Base-by-base conservation (phyloP, 2,797 vertebrate genomes). In the Pipistrellus kuhlii region DNA sequence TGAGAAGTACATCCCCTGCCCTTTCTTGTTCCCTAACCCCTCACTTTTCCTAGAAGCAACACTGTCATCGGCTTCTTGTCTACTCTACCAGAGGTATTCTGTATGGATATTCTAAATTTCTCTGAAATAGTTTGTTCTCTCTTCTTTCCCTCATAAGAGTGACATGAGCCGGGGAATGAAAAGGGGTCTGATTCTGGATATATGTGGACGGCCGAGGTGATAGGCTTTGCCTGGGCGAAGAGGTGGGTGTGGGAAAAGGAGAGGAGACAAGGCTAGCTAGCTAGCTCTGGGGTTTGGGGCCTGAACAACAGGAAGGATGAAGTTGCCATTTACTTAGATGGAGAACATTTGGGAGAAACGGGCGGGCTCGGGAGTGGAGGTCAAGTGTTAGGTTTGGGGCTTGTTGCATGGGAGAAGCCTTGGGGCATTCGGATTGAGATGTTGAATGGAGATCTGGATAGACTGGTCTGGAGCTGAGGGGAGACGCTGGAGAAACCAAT, bases 41-140 rank as follows among this genome's bases (percentile, higher is more conserved):
- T 84, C 23, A 8, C 2, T 59, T 23, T 38, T 55, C 72, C 75
- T 46, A 76, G 64, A 84, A 80, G 68, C 44, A 84, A 6, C 10
- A 8, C 8, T 18, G 38, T 72, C 75, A 78, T 17, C 5, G 13
- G 14, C 48, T 87, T 94, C 71, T 57, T 23, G 1, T 64, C 25
- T 66, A 1, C 53, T 62, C 72, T 84, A 30, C 66, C 76, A 84
- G 87, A 84, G 91, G 76, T 84, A 51, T 13, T 72, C 78, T 92
- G 23, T 41, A 25, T 4, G 48, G 41, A 57, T 82, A 38, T n/a
- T 62, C 27, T 30, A 3, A 59, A 66, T 75, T 38, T 84, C 25
- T 95, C 73, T 46, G 82, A 88, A 94, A n/a, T 68, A 78, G 32
- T 46, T 83, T 59, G 46, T 68, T 94, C 21, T 94, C 35, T 78